Percentiles rank a stretch among this genome's conserved stretches.
These are phyloP conservation scores for Lepus timidus DNA, from an alignment of 2,113 vertebrate genomes.

Conservation along the genomic window DNA sequence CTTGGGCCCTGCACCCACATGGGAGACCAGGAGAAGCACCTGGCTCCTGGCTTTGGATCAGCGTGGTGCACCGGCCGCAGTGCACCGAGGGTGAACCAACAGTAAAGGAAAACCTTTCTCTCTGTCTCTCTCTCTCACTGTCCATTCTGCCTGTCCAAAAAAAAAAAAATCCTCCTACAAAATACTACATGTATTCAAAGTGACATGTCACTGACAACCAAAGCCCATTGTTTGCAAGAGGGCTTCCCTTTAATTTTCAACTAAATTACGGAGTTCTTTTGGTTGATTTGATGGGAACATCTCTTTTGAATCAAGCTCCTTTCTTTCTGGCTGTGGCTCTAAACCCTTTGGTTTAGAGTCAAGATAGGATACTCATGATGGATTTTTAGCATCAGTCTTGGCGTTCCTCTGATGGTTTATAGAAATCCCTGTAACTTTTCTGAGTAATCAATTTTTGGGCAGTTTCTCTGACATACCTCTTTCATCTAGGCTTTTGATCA, in stretches of 20 bases:
- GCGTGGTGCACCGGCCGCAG: too few relatives aligned
- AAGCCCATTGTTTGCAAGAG: background rate
- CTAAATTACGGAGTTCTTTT: conserved; percentile 1
- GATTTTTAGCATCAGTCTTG: background rate
- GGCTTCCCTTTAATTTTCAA: background rate
- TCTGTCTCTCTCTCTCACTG: too few relatives aligned
- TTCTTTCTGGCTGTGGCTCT: background rate
- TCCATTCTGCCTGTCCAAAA: too few relatives aligned
- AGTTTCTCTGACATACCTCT: background rate
- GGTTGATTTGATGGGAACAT: background rate
- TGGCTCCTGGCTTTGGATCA: too few relatives aligned
- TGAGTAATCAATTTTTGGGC: background rate
- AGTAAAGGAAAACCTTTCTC: too few relatives aligned
- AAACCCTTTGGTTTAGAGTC: background rate
- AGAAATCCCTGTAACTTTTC: background rate
- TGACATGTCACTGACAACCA: background rate
- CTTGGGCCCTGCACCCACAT: too few relatives aligned
- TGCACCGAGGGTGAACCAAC: too few relatives aligned
- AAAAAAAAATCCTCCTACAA: background rate
- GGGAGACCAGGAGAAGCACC: too few relatives aligned
- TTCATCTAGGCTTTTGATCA: background rate
- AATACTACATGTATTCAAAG: background rate
- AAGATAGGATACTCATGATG: background rate
- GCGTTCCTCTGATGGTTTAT: background rate
- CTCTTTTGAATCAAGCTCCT: background rate